A percentile compares a stretch with the other conserved stretches of the same genome.
These are phyloP conservation scores for Cathartes aura DNA, from an alignment of 2,113 vertebrate genomes.

Conservation along the genomic window DNA sequence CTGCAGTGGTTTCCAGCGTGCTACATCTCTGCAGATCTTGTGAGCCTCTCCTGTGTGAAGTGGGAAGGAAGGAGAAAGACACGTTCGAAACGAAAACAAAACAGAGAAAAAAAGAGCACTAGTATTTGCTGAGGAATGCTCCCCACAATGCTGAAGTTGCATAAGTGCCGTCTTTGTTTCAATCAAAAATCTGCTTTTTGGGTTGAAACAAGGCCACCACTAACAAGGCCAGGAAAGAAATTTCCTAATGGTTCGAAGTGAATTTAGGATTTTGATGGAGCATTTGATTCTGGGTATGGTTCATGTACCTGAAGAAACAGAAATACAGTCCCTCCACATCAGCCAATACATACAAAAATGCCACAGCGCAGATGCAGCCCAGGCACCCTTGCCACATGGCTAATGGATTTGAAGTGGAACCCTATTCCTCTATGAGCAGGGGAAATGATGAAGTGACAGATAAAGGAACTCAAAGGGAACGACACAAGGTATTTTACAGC, in stretches of 20 bases:
- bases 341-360: conserved; percentile 30
- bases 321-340: neutral
- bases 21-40: neutral
- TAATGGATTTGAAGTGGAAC: conserved; percentile 18
- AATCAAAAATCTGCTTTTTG: conserved; percentile 43
- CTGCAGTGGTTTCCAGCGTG: neutral
- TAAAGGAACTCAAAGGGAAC: conserved; percentile 16
- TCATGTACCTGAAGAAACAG: conserved; percentile 55
- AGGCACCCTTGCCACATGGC: neutral
- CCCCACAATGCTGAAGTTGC: conserved; percentile 70
- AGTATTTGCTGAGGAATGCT: conserved; percentile 55
- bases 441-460: conserved; percentile 48
- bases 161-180: conserved; percentile 56
- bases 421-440: neutral
- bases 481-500: conserved; percentile 27
- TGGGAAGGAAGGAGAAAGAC: conserved; percentile 4
- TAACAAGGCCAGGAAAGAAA: conserved; percentile 60
- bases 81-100: conserved; percentile 16
- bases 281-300: conserved; percentile 43
- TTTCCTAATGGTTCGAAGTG: conserved; percentile 45
- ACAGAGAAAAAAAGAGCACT: neutral
- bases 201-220: conserved; percentile 71
- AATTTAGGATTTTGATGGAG: conserved; percentile 42
- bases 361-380: neutral
- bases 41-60: neutral